phyloP scores from a whole-genome alignment of 1,140 invertebrate species.

The Orchesella cincta region DNA sequence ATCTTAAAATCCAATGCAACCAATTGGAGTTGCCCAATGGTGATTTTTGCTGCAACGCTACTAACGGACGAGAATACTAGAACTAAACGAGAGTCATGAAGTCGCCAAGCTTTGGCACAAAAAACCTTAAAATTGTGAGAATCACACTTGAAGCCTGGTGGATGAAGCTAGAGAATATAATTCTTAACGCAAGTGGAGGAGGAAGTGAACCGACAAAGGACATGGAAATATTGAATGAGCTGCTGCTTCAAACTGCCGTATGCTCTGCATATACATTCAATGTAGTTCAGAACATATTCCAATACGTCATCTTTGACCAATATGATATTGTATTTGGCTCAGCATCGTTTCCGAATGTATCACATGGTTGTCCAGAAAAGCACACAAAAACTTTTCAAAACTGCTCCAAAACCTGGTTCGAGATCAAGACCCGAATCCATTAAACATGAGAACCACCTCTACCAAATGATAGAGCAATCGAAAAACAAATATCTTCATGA shows the following conservation, averaged over 20 bases:
- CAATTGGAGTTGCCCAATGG: conserved; percentile 28
- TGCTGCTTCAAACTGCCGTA: background rate
- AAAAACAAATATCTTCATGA: too few species aligned
- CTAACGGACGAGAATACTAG: background rate
- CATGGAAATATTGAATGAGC: background rate
- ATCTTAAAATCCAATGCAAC: background rate
- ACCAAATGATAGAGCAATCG: too few species aligned
- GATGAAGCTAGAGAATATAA: background rate
- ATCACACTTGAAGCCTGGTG: background rate
- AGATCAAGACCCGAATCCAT: background rate
- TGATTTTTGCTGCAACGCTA: conserved; percentile 6
- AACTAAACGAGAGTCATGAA: background rate
- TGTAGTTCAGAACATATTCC: background rate
- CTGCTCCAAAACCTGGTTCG: background rate
- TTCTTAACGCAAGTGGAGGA: background rate
- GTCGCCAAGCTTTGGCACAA: background rate
- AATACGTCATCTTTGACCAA: too few species aligned
- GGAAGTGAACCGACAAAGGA: background rate
- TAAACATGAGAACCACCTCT: background rate
- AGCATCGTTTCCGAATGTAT: background rate
- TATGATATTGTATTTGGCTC: background rate
- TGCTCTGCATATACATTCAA: background rate
- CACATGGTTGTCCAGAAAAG: background rate
- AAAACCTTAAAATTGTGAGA: background rate
- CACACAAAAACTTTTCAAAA: background rate